phyloP scores from a whole-genome alignment of 2,113 vertebrate species.

The Vimba vimba region DNA sequence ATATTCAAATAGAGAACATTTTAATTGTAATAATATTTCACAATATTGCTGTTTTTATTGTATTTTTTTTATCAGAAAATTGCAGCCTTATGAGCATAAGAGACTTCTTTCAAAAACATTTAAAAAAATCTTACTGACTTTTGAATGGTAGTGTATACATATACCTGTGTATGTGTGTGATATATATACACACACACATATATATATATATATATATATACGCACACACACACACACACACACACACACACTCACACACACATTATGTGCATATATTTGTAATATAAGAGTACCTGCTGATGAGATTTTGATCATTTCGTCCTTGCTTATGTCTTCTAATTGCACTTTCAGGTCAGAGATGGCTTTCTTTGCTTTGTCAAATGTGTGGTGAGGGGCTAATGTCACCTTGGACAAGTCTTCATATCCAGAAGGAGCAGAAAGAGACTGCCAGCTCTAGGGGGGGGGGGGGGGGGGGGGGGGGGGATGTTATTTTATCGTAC shows the following conservation, averaged over 20 bases:
- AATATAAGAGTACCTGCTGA: conserved; percentile 64
- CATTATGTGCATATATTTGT: background rate
- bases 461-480: background rate
- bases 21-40: background rate
- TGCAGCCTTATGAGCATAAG: too few relatives aligned
- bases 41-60: too few relatives aligned
- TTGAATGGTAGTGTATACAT: too few relatives aligned
- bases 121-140: too few relatives aligned
- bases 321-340: conserved; percentile 75
- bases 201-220: too few relatives aligned
- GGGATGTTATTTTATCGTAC: conserved; percentile 13
- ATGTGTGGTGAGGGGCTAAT: conserved; percentile 72
- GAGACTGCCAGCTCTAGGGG: conserved; percentile 75
- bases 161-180: too few relatives aligned
- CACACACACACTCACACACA: too few relatives aligned
- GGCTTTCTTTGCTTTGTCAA: conserved; percentile 75
- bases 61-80: too few relatives aligned
- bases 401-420: conserved; percentile 76
- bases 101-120: too few relatives aligned
- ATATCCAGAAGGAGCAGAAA: conserved; percentile 77
- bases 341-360: conserved; percentile 72
- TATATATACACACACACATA: too few relatives aligned
- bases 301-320: conserved; percentile 72
- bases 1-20: background rate
- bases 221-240: too few relatives aligned